These are phyloP conservation scores for Hycleus cichorii DNA, from an alignment of 1,140 invertebrate genomes.

Conservation along the genomic window DNA sequence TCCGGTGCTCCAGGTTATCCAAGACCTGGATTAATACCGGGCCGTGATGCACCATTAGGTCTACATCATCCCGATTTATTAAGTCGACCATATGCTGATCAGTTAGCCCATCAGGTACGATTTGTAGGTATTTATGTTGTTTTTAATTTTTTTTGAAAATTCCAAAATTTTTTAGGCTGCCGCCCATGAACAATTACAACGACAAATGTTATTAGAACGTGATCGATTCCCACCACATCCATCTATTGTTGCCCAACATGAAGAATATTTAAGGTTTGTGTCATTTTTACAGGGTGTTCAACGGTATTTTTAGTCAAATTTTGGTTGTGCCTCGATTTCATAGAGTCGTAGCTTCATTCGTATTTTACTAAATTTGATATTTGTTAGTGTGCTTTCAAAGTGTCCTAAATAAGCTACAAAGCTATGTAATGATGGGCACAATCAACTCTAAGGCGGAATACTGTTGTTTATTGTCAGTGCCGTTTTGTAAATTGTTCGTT, in stretches of 20 bases:
- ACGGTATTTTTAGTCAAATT: background rate
- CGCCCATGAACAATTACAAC: constrained; percentile 77
- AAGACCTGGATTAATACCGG: constrained; percentile 52
- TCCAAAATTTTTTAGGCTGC: constrained; percentile 44
- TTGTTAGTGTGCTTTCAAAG: background rate
- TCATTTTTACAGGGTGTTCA: background rate
- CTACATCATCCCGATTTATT: constrained; percentile 69
- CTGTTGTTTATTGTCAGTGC: constrained; percentile 2
- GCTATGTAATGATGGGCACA: background rate
- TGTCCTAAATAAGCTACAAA: background rate
- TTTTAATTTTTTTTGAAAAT: constrained; percentile 5
- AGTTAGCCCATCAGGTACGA: constrained; percentile 67
- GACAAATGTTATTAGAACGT: constrained; percentile 76
- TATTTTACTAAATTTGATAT: no score
- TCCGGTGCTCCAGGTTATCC: constrained; percentile 54
- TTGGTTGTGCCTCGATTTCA: background rate
- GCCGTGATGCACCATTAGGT: constrained; percentile 50
- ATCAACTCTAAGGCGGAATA: background rate
- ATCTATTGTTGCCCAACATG: constrained; percentile 62
- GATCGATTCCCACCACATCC: constrained; percentile 63
- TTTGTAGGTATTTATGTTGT: constrained; percentile 12
- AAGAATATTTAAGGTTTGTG: constrained; percentile 70
- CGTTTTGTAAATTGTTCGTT: background rate
- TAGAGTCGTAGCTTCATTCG: no score
- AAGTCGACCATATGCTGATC: constrained; percentile 72